A percentile compares a stretch with the other conserved stretches of the same genome.
These are phyloP conservation scores for Alfaro cultratus DNA, from an alignment of 2,797 vertebrate genomes.

Conservation along the genomic window DNA sequence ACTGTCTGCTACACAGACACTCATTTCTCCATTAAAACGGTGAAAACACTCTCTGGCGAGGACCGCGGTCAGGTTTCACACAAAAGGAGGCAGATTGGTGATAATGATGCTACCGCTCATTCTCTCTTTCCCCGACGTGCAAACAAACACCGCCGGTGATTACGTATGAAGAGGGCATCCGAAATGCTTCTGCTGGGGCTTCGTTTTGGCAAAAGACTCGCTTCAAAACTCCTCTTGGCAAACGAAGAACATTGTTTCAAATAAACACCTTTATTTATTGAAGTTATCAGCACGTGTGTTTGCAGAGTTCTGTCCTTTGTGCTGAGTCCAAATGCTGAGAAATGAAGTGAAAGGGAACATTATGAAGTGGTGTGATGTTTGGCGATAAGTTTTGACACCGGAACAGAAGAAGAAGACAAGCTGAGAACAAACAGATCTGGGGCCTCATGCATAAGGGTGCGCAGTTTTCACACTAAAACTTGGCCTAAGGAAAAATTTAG, in stretches of 20 bases:
- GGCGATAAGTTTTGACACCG: constrained; percentile 34
- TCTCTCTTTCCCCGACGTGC: constrained; percentile 18
- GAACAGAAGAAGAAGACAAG: neutral
- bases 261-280: constrained; percentile 46
- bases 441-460: neutral
- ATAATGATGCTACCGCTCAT: constrained; percentile 52
- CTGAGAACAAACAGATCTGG: constrained; percentile 27
- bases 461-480: too few species aligned
- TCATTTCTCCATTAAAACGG: constrained; percentile 18
- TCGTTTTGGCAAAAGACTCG: constrained; percentile 39
- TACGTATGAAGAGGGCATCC: constrained; percentile 23
- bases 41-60: neutral
- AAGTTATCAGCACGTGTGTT: constrained; percentile 67
- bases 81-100: constrained; percentile 38
- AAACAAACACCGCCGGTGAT: constrained; percentile 55
- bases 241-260: constrained; percentile 42
- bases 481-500: too few species aligned
- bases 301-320: constrained; percentile 47
- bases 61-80: constrained; percentile 28
- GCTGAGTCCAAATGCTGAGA: constrained; percentile 25
- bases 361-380: constrained; percentile 38
- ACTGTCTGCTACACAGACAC: constrained; percentile 20
- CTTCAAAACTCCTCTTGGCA: constrained; percentile 44
- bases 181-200: constrained; percentile 24
- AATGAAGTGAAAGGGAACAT: constrained; percentile 13